Evolutionary conservation across 2,113 vertebrate genomes (phyloP).

Genomic region (Sapajus apella): DNA sequence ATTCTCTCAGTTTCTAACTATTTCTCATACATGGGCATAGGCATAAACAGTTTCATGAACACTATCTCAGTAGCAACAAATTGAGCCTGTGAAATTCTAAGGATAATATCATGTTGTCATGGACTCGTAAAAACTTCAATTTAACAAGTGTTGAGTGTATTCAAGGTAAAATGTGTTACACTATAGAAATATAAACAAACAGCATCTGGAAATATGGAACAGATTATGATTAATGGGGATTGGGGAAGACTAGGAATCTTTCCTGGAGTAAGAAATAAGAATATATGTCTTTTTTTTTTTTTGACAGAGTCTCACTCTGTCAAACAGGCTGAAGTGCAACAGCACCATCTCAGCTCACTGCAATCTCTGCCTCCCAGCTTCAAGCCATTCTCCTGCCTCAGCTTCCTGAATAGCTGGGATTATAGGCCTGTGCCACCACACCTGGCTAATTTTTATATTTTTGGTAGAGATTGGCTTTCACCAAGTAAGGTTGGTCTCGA

Average conservation of each 20-base stretch:
- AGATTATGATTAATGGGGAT: background rate
- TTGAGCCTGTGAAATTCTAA: background rate
- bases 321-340: too few relatives aligned
- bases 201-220: background rate
- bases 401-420: too few relatives aligned
- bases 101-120: background rate
- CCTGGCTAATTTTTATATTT: too few relatives aligned
- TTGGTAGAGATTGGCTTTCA: too few relatives aligned
- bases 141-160: background rate
- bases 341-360: too few relatives aligned
- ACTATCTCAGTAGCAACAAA: background rate
- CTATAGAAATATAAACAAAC: background rate
- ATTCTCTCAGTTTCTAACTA: background rate
- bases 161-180: background rate
- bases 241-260: background rate
- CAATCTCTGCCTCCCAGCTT: too few relatives aligned
- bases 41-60: background rate
- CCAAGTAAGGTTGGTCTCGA: too few relatives aligned
- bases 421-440: too few relatives aligned
- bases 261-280: slow-evolving; percentile 2
- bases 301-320: too few relatives aligned
- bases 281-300: background rate
- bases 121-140: background rate
- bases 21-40: background rate
- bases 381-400: too few relatives aligned